Conservation (phyloP, 2,113 vertebrate species). For the Mirounga angustirostris region DNA sequence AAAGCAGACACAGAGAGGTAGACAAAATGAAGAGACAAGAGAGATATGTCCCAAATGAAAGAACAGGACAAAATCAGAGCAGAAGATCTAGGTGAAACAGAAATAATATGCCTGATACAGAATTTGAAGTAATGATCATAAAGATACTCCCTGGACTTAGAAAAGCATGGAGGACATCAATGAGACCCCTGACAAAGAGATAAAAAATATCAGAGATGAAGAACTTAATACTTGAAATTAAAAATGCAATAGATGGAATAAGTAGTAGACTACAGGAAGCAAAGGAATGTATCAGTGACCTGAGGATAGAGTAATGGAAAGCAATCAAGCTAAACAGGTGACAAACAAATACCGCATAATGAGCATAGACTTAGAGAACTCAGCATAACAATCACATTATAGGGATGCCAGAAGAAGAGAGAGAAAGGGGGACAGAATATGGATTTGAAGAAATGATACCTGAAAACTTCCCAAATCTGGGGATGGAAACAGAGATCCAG, state of each 20-base stretch:
- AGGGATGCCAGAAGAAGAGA: not conserved
- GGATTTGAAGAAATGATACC: not conserved
- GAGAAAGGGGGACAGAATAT: not conserved
- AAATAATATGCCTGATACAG: not conserved
- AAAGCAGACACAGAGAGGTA: not conserved
- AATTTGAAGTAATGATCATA: not conserved
- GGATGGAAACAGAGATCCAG: not conserved
- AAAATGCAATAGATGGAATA: not conserved
- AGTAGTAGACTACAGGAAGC: not conserved
- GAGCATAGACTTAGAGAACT: not conserved
- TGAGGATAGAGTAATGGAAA: not conserved
- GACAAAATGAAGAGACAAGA: not conserved
- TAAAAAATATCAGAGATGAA: not conserved
- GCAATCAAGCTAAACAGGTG: not conserved
- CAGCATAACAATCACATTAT: not conserved
- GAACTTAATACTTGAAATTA: not conserved
- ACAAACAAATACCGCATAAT: not conserved
- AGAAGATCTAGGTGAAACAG: not conserved
- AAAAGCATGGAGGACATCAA: not conserved
- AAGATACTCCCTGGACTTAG: not conserved
- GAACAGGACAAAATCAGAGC: not conserved
- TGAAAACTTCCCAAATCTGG: not conserved
- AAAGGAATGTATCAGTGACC: not conserved
- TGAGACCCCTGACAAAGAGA: not conserved
- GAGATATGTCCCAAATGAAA: not conserved